These are phyloP conservation scores for Castor canadensis DNA, from an alignment of 2,113 vertebrate species.

Conservation along the genomic window DNA sequence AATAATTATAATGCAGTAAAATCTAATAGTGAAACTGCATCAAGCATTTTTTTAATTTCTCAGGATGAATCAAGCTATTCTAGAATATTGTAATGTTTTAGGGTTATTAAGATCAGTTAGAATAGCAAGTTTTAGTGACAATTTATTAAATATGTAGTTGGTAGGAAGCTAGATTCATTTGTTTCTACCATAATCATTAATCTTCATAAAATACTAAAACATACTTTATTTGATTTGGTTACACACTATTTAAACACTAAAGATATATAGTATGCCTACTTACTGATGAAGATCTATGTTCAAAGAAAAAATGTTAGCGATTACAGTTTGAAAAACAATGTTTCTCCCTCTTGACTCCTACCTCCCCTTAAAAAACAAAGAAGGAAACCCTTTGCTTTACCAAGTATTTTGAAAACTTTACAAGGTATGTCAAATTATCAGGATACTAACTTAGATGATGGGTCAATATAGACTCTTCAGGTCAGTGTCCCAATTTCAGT, in stretches of 20 bases:
- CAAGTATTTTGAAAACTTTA: conserved; percentile 41
- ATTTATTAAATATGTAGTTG: background rate
- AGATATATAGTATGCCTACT: background rate
- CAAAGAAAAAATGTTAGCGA: conserved; percentile 1
- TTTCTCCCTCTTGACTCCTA: background rate
- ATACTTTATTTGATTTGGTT: background rate
- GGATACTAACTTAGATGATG: background rate
- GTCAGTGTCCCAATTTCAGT: background rate
- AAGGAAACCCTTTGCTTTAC: background rate
- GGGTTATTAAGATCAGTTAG: conserved; percentile 9
- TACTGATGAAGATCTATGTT: background rate
- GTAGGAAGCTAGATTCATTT: background rate
- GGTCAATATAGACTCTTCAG: background rate
- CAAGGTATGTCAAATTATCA: background rate
- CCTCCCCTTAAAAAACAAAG: background rate
- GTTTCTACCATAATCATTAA: background rate
- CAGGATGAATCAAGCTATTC: conserved; percentile 8
- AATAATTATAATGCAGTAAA: background rate
- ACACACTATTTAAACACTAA: conserved; percentile 4
- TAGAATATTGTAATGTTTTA: background rate
- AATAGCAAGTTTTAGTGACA: background rate
- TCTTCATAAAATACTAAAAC: conserved; percentile 21
- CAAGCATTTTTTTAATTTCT: background rate
- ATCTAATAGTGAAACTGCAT: conserved; percentile 1
- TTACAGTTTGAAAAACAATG: conserved; percentile 30